A percentile compares a stretch with the other conserved stretches of the same genome.
Conservation (phyloP, 2,797 vertebrate species). For the Pseudochaenichthys georgianus region DNA sequence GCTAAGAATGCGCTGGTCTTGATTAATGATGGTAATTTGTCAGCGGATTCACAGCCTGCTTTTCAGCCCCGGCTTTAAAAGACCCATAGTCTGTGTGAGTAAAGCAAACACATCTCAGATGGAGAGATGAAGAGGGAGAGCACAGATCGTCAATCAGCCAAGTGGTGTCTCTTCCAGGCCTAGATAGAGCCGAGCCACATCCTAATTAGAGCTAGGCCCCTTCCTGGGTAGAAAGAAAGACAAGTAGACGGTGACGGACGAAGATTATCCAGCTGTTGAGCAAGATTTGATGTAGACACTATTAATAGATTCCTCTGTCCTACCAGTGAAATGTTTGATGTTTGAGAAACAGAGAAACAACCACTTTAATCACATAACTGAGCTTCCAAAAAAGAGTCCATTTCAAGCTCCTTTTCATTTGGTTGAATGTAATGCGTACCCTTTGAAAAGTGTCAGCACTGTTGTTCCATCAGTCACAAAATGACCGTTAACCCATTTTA, state of each 20-base stretch:
- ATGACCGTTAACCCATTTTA: too few species aligned
- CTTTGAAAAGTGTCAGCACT: too few species aligned
- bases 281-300: constrained; percentile 3
- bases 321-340: constrained; percentile 15
- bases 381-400: too few species aligned
- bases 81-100: constrained; percentile 37
- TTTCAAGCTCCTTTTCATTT: too few species aligned
- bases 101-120: constrained; percentile 50
- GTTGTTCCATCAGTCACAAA: too few species aligned
- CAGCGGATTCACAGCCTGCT: constrained; percentile 52
- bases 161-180: constrained; percentile 41
- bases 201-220: constrained; percentile 24
- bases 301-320: constrained; percentile 3
- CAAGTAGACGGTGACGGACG: constrained; percentile 41
- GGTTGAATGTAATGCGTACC: too few species aligned
- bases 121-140: constrained; percentile 64
- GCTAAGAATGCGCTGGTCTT: constrained; percentile 49
- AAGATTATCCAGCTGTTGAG: constrained; percentile 60
- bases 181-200: constrained; percentile 48
- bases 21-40: constrained; percentile 70
- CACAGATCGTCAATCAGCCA: constrained; percentile 70
- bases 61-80: constrained; percentile 42
- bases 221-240: constrained; percentile 34
- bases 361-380: background rate
- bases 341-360: constrained; percentile 35